Evolutionary conservation across 64 coral and sea anemone species (phyloP).

Genomic region (Stylophora pistillata): DNA sequence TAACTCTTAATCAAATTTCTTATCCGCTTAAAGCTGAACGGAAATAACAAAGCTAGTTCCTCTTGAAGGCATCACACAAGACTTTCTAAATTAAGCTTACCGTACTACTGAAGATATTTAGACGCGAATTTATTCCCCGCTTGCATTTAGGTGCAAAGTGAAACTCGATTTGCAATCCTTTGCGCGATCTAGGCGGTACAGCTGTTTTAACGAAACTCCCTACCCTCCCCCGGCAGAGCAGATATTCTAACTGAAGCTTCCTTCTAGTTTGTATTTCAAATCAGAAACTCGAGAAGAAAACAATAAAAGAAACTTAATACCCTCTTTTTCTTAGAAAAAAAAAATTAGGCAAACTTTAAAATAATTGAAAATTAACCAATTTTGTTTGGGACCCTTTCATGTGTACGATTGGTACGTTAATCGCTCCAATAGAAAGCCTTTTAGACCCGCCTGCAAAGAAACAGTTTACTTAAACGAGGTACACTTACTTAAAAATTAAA

Average conservation of each 20-base stretch:
- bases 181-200: too few relatives aligned
- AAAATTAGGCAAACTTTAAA: not conserved
- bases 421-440: not conserved
- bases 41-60: too few relatives aligned
- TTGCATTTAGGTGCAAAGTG: not conserved
- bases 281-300: too few relatives aligned
- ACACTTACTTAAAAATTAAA: not conserved
- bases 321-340: too few relatives aligned
- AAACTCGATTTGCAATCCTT: too few relatives aligned
- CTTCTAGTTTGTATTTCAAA: not conserved
- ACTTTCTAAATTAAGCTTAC: too few relatives aligned
- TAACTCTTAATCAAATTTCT: too few relatives aligned
- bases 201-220: not conserved
- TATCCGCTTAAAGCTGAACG: too few relatives aligned
- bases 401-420: not conserved
- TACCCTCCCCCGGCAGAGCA: not conserved
- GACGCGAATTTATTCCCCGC: not conserved
- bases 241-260: not conserved
- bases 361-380: not conserved
- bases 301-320: too few relatives aligned
- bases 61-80: too few relatives aligned
- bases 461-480: not conserved
- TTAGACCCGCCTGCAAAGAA: not conserved
- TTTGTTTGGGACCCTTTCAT: not conserved
- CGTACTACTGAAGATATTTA: too few relatives aligned